phyloP scores from a whole-genome alignment of 2,797 vertebrate species.

The Hylomyscus alleni region DNA sequence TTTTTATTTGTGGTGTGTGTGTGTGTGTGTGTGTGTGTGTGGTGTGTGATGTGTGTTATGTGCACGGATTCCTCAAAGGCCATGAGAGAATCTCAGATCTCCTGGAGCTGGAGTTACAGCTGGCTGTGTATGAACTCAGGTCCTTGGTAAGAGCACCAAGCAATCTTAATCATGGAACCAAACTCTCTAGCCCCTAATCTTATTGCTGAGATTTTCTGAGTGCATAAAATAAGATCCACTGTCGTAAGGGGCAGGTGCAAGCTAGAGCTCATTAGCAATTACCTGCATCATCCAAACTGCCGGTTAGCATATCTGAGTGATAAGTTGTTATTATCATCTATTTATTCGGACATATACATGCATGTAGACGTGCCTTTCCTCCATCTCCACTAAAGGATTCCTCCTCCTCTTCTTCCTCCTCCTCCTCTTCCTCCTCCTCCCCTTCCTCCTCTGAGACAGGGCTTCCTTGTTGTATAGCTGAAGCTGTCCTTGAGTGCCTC shows the following conservation, averaged over 20 bases:
- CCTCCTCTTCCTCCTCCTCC: neutral
- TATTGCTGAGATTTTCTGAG: neutral
- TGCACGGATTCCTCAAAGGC: neutral
- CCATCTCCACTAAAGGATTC: neutral
- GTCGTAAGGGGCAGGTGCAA: neutral
- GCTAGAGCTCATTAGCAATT: neutral
- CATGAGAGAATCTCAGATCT: neutral
- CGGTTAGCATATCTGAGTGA: neutral
- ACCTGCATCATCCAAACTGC: neutral
- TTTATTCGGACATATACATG: neutral
- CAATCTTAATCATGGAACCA: neutral
- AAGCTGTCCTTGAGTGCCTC: neutral
- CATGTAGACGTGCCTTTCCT: neutral
- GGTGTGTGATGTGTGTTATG: neutral
- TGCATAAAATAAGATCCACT: neutral
- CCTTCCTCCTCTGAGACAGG: neutral
- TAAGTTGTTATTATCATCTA: neutral
- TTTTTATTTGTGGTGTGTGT: neutral
- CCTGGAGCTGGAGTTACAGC: neutral
- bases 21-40: neutral
- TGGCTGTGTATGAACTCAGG: neutral
- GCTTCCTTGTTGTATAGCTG: neutral
- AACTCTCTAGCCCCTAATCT: neutral
- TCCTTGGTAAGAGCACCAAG: neutral
- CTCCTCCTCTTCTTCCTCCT: neutral